Base-by-base conservation (phyloP, 2,797 vertebrate species). In the Argyrosomus regius region DNA sequence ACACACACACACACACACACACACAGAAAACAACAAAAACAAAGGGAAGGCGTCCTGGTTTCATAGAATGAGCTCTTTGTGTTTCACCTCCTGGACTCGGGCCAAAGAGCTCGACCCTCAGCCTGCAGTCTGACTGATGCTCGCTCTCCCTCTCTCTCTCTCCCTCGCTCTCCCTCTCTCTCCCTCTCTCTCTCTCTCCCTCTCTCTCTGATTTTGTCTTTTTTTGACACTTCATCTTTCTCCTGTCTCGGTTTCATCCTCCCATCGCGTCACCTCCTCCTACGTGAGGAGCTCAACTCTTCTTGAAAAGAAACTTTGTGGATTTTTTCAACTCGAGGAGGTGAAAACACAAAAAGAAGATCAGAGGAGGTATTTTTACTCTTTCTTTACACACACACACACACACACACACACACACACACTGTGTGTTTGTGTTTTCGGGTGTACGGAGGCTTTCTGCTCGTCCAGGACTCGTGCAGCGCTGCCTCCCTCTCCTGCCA, bases 1-100 rank as follows among this genome's bases (percentile, higher is more conserved):
- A 66, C 53, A 81, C 53, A 65, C 28, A 83, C 79, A 83, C 75
- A 81, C 63, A 35, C 41, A 28, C 69, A 53, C 74, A 63, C 78
- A 61, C 65, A 65, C 59, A 82, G 13, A 18, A 60, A 26, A 66
- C 59, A 69, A 80, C 50, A 75, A 67, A 71, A 80, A 86, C 74
- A 88, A 76, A 83, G 69, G 68, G 11, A 43, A 65, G 63, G 69
- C 57, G 56, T 81, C 74, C 70, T 57, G 80, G 70, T 81, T 75
- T 65, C 80, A 85, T 79, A 88, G 88, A 89, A 88, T 79, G 83
- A 82, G 74, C 71, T 54, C 88, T 82, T 86, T 89, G 89, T 88
- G 89, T 77, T 87, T 85, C 72, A 77, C 85, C 88, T 84, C 77
- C 66, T 90, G 91, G 93, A 90, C 52, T 8, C 3, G 3, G 53